Conservation (phyloP, 2,888 invertebrate species). For the Eupithecia abbreviata region DNA sequence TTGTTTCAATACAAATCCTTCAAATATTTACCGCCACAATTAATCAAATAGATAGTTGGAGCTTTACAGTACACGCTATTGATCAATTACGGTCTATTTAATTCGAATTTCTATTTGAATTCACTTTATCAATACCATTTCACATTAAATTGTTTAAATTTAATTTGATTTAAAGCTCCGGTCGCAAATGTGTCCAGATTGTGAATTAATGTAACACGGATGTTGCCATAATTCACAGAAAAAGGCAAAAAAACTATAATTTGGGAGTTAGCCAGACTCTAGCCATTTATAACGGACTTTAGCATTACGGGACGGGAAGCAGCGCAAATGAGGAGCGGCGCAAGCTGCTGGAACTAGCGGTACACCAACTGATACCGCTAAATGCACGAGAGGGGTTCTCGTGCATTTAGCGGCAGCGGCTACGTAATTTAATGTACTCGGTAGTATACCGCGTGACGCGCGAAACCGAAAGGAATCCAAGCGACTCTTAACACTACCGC, state of each 20-base stretch:
- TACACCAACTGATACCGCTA: not conserved
- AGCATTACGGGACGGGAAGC: conserved; percentile 29
- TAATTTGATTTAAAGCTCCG: not conserved
- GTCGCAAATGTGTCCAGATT: not conserved
- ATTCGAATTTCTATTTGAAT: conserved; percentile 16
- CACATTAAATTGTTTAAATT: not conserved
- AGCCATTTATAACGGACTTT: conserved; percentile 31
- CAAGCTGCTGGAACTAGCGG: not conserved
- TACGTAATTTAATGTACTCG: not conserved
- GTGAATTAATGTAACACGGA: conserved; percentile 9
- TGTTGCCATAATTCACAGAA: conserved; percentile 10
- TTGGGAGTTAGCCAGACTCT: conserved; percentile 28
- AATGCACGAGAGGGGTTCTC: not conserved
- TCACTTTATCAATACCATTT: conserved; percentile 1
- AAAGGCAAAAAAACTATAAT: conserved; percentile 24
- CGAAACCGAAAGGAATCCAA: no score
- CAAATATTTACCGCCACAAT: not conserved
- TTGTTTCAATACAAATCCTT: not conserved
- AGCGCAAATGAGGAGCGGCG: conserved; percentile 14
- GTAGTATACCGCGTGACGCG: not conserved
- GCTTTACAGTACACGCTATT: not conserved
- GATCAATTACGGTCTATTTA: conserved; percentile 5
- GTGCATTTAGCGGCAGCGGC: no score
- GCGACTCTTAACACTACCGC: no score
- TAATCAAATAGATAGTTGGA: not conserved